Base-by-base conservation (phyloP, 2,888 invertebrate species). In the Sarcophaga caerulescens region DNA sequence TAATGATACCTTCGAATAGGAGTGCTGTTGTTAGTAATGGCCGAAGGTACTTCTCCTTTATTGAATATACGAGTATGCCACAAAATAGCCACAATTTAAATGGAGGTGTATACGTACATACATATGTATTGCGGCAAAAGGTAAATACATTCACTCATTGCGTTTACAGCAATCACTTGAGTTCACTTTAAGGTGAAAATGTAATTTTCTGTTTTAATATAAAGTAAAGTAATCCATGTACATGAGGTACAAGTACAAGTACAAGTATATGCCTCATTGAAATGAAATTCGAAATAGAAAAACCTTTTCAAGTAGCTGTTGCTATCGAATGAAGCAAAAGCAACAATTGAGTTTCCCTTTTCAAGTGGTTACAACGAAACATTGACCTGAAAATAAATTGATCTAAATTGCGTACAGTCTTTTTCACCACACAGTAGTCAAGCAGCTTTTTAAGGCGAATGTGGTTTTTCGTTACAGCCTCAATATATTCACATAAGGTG, bases 11-110 rank as follows among this genome's bases (percentile, higher is more conserved):
- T 57, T 52, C 14, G 47, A 65, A 23, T 65, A 68, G 23, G 52
- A 25, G 45, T 47, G 23, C 14, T 17, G 17, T 52, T 12, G 52
- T 14, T 4, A 52, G 5, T 52, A 52, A 52, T 52, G 52, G 17
- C 52, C 52, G 17, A 52, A 52, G 12, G 14, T 52, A 52, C 52
- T 35, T 35, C 35, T 35, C 8, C 35, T 35, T 35, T 35, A 52
- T 52, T 52, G 52, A 52, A 52, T 52, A 52, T 60, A 35, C 35
- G 35, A 35, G 21, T 70, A 11, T 75, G 21, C 66, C 68, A 76
- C 76, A 82, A 85, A 79, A 79, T 79, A 76, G 82, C 79, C 82
- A 82, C 85, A 82, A 71, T 71, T 76, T 75, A 52, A 17, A 52
- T 52, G 52, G 52, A 17, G 12, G 52, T 60, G 65, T 57, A 52